Evolutionary conservation across 1,140 invertebrate genomes (phyloP).

Genomic region (Zaprionus tsacasi): DNA sequence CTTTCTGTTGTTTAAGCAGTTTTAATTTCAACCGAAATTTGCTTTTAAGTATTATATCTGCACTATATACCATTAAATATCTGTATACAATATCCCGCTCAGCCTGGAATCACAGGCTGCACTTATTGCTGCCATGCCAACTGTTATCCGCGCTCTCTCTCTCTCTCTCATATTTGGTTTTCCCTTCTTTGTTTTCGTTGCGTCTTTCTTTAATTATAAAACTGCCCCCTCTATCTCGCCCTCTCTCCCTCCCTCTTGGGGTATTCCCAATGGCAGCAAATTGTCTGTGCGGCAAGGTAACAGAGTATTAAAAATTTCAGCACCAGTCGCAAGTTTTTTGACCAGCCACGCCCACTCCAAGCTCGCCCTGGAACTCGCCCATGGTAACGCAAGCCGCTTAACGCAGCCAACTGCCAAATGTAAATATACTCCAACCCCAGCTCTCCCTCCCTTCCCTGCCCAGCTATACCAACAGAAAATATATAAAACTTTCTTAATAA

Average conservation of each 20-base stretch:
- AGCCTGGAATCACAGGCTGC: not conserved
- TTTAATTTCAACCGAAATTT: not conserved
- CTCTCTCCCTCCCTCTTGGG: too few species aligned
- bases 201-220: slow-evolving; percentile 75
- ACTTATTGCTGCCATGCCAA: slow-evolving; percentile 54
- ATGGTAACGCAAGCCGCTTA: slow-evolving; percentile 77
- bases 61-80: too few species aligned
- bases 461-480: slow-evolving; percentile 60
- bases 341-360: slow-evolving; percentile 39
- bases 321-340: slow-evolving; percentile 65
- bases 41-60: too few species aligned
- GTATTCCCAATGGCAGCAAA: slow-evolving; percentile 76
- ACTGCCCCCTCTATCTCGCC: slow-evolving; percentile 5
- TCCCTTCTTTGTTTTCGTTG: slow-evolving; percentile 63
- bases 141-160: slow-evolving; percentile 53
- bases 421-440: slow-evolving; percentile 76
- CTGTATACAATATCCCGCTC: not conserved
- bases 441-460: too few species aligned
- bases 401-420: slow-evolving; percentile 79
- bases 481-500: slow-evolving; percentile 82
- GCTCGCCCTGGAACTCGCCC: slow-evolving; percentile 17
- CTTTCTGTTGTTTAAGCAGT: not conserved
- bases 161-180: slow-evolving; percentile 45
- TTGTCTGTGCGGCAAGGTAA: slow-evolving; percentile 77
- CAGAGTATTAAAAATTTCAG: slow-evolving; percentile 80